Evolutionary conservation across 2,797 vertebrate species (phyloP), one percentile per base, ranked within the genome.

Genomic region (Lepidocolaptes lacrymiger): DNA sequence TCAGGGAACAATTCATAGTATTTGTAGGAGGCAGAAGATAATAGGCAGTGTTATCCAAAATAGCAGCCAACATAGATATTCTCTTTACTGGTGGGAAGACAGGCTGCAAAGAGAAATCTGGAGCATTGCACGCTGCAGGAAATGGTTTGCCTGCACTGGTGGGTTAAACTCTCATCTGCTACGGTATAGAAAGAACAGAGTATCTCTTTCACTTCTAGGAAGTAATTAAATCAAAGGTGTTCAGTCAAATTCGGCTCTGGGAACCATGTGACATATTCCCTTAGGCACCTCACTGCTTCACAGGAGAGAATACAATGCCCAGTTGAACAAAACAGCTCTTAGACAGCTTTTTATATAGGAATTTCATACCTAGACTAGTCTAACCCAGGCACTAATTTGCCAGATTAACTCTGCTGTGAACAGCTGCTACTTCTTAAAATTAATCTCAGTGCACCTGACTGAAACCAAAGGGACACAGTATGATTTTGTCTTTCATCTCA

Each of bases 401-500:
- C 71, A 48, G 28, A 88, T 73, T 87, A 92, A 66, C 55, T 91
- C 58, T 79, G 39, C 63, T 73, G 37, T 79, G 87, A 94, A 87
- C 64, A 89, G 72, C 37, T 89, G 89, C 82, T 91, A 12, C 78
- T 89, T 32, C 7, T 2, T 74, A 82, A 82, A 46, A 41, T 30
- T 82, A 79, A 63, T 63, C 49, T 87, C 66, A 69, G 12, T 23
- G n/a, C 18, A 77, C 73, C 58, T 86, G 46, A 78, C n/a, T 49
- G 59, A 93, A 91, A 85, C 27, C 30, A 83, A 80, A 89, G 52
- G 17, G 37, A 71, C 6, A 15, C 34, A 85, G 61, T 36, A 56
- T 3, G 24, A 71, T 67, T 83, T 69, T 39, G 46, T 69, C 58
- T 78, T 85, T 85, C 30, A 89, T 63, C 72, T 94, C 66, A 64